Percentiles rank a stretch among this genome's conserved stretches.
Conservation (phyloP, 2,888 invertebrate genomes). For the Escarpia spicata region DNA sequence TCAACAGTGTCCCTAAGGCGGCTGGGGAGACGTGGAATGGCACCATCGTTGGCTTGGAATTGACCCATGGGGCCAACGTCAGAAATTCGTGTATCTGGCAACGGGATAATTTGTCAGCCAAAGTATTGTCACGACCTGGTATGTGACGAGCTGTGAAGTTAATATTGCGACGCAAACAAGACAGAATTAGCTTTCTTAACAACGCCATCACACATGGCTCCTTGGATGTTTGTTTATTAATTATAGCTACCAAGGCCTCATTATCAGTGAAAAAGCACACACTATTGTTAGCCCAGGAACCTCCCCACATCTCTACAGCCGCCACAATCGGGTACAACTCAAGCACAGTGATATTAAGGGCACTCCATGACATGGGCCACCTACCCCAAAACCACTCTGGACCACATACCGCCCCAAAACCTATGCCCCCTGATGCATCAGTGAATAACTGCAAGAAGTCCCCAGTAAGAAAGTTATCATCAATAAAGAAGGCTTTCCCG, state of each 20-base stretch:
- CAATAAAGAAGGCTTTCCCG: no score
- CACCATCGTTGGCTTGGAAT: no score
- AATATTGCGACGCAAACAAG: not conserved
- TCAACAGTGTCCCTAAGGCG: not conserved
- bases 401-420: not conserved
- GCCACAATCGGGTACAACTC: not conserved
- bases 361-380: not conserved
- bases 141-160: no score
- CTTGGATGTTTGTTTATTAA: not conserved
- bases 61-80: no score
- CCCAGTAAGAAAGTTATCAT: no score
- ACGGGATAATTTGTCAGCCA: no score
- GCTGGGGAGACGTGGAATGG: no score
- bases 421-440: not conserved
- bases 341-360: not conserved
- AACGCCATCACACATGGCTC: not conserved
- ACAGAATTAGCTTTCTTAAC: not conserved
- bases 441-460: no score
- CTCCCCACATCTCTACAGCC: not conserved
- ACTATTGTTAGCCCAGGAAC: not conserved
- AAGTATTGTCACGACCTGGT: no score
- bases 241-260: not conserved
- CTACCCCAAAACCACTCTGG: not conserved
- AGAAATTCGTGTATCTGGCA: no score
- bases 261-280: not conserved